Conservation (phyloP, 2,113 vertebrate species). For the Balaeniceps rex region DNA sequence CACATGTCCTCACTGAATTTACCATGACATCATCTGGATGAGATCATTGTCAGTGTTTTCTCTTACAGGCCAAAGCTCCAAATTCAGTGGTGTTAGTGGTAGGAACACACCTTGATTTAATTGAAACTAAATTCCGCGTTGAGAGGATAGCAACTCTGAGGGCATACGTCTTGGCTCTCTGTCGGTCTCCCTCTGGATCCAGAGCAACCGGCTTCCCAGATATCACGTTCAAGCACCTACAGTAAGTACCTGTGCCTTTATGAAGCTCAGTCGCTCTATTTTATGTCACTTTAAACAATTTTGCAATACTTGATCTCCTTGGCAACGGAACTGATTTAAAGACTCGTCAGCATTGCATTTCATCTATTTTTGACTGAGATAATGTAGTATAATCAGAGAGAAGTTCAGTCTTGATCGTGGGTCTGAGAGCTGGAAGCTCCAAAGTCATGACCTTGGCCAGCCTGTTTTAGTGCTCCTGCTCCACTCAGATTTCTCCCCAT, state of each 20-base stretch:
- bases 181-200: constrained; percentile 89
- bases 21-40: neutral
- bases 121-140: constrained; percentile 89
- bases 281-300: constrained; percentile 14
- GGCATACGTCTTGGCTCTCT: constrained; percentile 91
- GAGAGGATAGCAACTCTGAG: constrained; percentile 92
- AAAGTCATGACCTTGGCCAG: neutral
- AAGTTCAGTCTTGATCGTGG: neutral
- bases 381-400: neutral
- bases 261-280: neutral
- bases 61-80: constrained; percentile 87
- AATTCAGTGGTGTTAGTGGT: constrained; percentile 93
- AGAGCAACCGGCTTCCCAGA: constrained; percentile 92
- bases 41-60: neutral
- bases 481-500: neutral
- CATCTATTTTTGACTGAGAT: constrained; percentile 13
- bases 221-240: constrained; percentile 90
- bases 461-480: neutral
- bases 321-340: neutral
- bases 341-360: neutral
- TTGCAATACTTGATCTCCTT: constrained; percentile 31
- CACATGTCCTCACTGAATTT: neutral
- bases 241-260: constrained; percentile 74
- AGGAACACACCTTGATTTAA: constrained; percentile 94
- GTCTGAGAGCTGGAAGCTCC: neutral